phyloP scores from a whole-genome alignment of 2,797 vertebrate genomes.

The Scomberomorus guttatus region DNA sequence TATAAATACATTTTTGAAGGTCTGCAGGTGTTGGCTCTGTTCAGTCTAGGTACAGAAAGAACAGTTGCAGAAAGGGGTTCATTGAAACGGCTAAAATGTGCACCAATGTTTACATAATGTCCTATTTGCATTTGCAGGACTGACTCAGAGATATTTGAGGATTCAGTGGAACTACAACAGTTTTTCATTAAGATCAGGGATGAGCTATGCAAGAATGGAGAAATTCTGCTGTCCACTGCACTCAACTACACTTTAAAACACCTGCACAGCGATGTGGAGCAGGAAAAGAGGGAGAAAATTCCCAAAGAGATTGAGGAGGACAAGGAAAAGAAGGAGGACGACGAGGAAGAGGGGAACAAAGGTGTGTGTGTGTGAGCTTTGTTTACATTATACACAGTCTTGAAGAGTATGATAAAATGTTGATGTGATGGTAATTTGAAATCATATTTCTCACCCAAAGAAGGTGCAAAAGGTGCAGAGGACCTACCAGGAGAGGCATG shows the following conservation, averaged over 20 bases:
- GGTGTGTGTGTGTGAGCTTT: conserved; percentile 82
- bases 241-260: conserved; percentile 96
- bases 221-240: conserved; percentile 94
- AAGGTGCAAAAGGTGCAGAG: conserved; percentile 90
- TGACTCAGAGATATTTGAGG: conserved; percentile 99
- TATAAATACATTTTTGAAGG: conserved; percentile 57
- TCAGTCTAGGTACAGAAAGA: not conserved
- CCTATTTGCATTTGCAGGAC: conserved; percentile 83
- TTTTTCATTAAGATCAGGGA: conserved; percentile 99
- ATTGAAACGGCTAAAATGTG: not conserved
- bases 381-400: not conserved
- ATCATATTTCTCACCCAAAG: conserved; percentile 66
- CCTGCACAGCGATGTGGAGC: conserved; percentile 95
- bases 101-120: not conserved
- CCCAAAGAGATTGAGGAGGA: conserved; percentile 98
- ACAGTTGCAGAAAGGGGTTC: no score
- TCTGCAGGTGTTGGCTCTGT: not conserved
- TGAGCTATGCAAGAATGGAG: conserved; percentile 98
- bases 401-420: not conserved
- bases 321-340: conserved; percentile 92
- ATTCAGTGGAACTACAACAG: conserved; percentile 96
- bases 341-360: conserved; percentile 92
- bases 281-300: conserved; percentile 98
- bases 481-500: conserved; percentile 86
- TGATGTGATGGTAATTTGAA: not conserved